A percentile compares a stretch with the other conserved stretches of the same genome.
These are phyloP conservation scores for Sylvietta virens DNA, from an alignment of 2,113 vertebrate species.

Conservation along the genomic window DNA sequence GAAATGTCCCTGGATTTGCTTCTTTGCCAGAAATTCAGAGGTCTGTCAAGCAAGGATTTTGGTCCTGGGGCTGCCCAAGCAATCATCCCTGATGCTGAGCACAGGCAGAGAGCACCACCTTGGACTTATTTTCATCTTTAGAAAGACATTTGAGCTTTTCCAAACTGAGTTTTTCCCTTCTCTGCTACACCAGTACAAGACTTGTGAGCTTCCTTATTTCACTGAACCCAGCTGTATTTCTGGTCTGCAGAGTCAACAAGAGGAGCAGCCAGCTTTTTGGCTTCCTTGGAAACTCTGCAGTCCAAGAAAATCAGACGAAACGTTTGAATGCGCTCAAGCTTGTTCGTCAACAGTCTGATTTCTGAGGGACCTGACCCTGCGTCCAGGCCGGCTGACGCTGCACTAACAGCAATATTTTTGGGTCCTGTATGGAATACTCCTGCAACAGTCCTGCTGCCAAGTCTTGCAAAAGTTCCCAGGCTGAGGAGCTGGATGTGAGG, in stretches of 20 bases:
- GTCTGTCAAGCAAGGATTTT: background rate
- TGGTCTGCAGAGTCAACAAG: slow-evolving; percentile 41
- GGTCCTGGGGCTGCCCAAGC: fast-evolving
- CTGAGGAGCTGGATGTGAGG: background rate
- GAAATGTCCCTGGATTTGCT: background rate
- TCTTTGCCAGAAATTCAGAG: background rate
- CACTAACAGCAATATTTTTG: slow-evolving; percentile 50
- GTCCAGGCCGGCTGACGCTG: background rate
- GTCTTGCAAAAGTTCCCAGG: slow-evolving; percentile 60
- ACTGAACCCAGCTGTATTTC: background rate
- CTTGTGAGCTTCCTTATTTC: background rate
- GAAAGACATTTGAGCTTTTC: background rate
- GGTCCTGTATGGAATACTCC: slow-evolving; percentile 58
- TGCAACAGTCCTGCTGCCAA: slow-evolving; percentile 17
- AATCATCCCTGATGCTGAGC: background rate
- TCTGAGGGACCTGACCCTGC: slow-evolving; percentile 46
- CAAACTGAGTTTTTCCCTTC: background rate
- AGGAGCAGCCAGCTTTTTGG: slow-evolving; percentile 30
- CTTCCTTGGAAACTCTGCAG: slow-evolving; percentile 24
- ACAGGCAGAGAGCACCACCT: background rate
- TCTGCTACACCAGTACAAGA: background rate
- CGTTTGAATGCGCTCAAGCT: slow-evolving; percentile 10
- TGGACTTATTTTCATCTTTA: background rate
- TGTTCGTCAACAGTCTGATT: slow-evolving; percentile 43
- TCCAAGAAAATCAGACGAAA: slow-evolving; percentile 62